Evolutionary conservation across 2,888 invertebrate species (phyloP), one percentile per base, ranked within the genome.

Genomic region (Zootermopsis nevadensis): DNA sequence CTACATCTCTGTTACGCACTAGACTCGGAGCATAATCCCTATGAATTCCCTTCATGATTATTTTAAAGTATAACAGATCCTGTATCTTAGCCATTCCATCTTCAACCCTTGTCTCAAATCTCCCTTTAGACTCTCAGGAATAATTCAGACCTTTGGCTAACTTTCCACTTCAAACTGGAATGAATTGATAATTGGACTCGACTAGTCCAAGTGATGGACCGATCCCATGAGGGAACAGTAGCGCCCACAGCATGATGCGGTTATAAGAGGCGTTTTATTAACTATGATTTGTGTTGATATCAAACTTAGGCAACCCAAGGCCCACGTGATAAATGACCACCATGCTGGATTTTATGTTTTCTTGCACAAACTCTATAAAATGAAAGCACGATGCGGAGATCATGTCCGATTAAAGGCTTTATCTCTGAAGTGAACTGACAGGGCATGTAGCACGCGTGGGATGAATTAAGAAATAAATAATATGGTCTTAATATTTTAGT

Each of bases 111-210:
- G 69, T 33, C 69, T 60, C 55, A 60, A 30, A 60, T 67, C 80
- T 67, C 35, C 31, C 67, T 38, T 24, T 38, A 80, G 33, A 35
- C 55, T 55, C 82, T 72, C 76, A 60, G 55, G 88, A 89, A 89
- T 90, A 89, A 89, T 90, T 90, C 89, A 89, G 88, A 87, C 88
- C 82, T 74, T 82, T 82, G 82, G 74, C 89, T 88, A 90, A 90
- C 89, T 90, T 90, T 89, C 89, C 89, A 90, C 90, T 90, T 88
- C 89, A 89, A 90, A 89, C 90, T 89, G 88, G 89, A 90, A 90
- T 90, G 90, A 90, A 90, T 90, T 89, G 90, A 74, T 74, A 74
- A 74, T 74, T 74, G 35, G 24, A 74, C 74, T 69, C 27, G 69
- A 60, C 60, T 8, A 60, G 27, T 27, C 60, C 60, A 60, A 74